These are phyloP conservation scores for Lucinisca nassula DNA, from an alignment of 2,888 invertebrate genomes.

Conservation along the genomic window DNA sequence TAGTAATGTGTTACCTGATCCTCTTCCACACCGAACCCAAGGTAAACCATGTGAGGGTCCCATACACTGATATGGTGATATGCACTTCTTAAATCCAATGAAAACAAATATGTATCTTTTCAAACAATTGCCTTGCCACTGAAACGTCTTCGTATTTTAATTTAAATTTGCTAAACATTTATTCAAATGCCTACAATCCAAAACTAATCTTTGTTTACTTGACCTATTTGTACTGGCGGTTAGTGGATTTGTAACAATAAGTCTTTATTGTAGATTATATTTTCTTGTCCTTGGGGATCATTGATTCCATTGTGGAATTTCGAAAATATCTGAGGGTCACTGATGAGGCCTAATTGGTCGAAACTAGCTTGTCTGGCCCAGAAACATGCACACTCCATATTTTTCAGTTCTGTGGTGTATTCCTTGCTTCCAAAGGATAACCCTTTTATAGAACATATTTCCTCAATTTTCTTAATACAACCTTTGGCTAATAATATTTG, in stretches of 20 bases:
- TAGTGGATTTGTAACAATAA: not conserved
- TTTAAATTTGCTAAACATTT: not conserved
- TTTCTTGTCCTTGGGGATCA: no score
- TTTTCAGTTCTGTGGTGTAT: no score
- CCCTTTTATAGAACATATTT: no score
- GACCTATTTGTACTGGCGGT: not conserved
- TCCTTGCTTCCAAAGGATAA: no score
- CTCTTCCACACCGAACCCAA: not conserved
- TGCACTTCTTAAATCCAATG: not conserved
- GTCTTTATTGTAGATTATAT: no score
- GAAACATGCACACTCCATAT: no score
- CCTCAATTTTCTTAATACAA: not conserved
- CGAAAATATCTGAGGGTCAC: no score
- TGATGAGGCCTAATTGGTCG: no score
- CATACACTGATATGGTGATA: not conserved
- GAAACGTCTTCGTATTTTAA: conserved; percentile 7
- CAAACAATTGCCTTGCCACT: conserved; percentile 12
- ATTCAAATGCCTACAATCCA: conserved; percentile 15
- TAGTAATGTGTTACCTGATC: conserved; percentile 18
- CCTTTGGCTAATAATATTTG: not conserved
- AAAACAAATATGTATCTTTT: conserved; percentile 10
- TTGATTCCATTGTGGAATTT: no score
- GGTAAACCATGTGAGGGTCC: not conserved
- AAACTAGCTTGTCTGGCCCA: no score
- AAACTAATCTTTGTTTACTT: conserved; percentile 5